These are phyloP conservation scores for Galemys pyrenaicus DNA, from an alignment of 2,113 vertebrate genomes.

Conservation along the genomic window DNA sequence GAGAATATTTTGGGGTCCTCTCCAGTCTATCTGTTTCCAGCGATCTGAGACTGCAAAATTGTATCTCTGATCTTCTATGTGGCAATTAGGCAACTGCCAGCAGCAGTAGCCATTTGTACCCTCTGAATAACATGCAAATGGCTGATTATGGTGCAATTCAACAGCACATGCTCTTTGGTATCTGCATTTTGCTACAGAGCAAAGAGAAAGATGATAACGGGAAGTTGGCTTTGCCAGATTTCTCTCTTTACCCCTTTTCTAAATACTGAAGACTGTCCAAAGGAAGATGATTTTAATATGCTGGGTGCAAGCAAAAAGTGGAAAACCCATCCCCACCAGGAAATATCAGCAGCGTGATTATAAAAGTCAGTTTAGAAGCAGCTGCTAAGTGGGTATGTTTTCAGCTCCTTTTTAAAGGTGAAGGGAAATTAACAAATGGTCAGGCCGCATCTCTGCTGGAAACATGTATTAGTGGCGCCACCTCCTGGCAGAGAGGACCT, in stretches of 20 bases:
- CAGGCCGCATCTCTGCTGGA: not conserved
- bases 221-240: not conserved
- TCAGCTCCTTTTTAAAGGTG: not conserved
- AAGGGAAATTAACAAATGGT: not conserved
- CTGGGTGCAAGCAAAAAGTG: not conserved
- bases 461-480: slow-evolving; percentile 58
- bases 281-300: not conserved
- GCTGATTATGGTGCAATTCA: not conserved
- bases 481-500: slow-evolving; percentile 41
- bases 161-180: not conserved
- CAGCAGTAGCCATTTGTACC: slow-evolving; percentile 27
- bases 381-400: not conserved
- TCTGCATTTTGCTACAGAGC: slow-evolving; percentile 3
- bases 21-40: not conserved
- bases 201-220: not conserved
- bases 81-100: slow-evolving; percentile 29
- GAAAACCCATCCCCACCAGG: not conserved
- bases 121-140: slow-evolving; percentile 41
- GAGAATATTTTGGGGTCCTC: slow-evolving; percentile 33
- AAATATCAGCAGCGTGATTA: not conserved
- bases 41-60: slow-evolving; percentile 25
- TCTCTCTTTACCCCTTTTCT: not conserved
- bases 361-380: not conserved
- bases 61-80: not conserved
- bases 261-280: not conserved